Evolutionary conservation across 2,797 vertebrate species (phyloP).

Genomic region (Rhynchotus rufescens): DNA sequence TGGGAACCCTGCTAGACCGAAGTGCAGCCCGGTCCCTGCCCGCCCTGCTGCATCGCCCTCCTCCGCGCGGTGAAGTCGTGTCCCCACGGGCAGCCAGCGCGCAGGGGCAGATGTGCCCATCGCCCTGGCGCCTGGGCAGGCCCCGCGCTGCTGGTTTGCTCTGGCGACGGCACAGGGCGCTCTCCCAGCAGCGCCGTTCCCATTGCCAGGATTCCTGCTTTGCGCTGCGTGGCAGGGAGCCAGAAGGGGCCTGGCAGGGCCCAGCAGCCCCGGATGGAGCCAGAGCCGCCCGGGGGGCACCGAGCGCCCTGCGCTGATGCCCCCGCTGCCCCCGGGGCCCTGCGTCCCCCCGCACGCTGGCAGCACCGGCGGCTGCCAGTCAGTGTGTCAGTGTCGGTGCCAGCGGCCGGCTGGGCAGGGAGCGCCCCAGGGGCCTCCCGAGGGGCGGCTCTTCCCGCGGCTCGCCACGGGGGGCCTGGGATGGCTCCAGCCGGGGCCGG

Average conservation of each 20-base stretch:
- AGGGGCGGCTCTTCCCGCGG: too few relatives aligned
- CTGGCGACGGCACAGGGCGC: neutral
- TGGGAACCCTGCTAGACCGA: neutral
- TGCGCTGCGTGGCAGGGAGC: neutral
- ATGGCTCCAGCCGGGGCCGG: too few relatives aligned
- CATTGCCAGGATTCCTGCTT: neutral
- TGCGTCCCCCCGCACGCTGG: neutral
- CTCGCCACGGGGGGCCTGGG: too few relatives aligned
- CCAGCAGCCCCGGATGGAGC: neutral
- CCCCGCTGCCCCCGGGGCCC: neutral
- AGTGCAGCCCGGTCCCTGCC: too few relatives aligned
- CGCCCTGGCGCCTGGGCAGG: neutral
- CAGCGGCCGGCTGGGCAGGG: too few relatives aligned
- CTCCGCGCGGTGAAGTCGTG: too few relatives aligned
- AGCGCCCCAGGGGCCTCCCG: too few relatives aligned
- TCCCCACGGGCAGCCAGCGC: too few relatives aligned
- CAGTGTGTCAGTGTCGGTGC: too few relatives aligned
- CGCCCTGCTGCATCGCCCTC: too few relatives aligned
- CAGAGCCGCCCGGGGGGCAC: rapidly evolving
- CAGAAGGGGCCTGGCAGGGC: neutral
- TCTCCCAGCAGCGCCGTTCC: neutral
- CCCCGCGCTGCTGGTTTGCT: neutral
- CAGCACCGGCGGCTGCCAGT: neutral
- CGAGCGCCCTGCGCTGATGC: neutral
- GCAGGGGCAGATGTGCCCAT: neutral